Conservation (phyloP, 2,797 vertebrate species). For the Stomatorhinus walkeri region DNA sequence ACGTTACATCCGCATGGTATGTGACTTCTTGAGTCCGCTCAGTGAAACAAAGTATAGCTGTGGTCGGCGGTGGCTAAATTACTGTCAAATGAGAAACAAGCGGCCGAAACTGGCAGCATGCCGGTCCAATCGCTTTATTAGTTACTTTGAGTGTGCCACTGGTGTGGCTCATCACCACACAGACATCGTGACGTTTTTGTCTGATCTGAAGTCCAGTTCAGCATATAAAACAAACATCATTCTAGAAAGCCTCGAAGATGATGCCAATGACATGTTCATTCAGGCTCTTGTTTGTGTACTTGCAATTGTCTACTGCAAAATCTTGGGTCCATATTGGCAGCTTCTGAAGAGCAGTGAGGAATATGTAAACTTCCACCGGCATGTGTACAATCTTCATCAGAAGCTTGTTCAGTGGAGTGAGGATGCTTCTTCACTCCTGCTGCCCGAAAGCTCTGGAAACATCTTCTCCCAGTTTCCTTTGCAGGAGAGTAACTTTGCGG, state of each 20-base stretch:
- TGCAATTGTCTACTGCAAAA: conserved; percentile 63
- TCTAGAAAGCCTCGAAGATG: conserved; percentile 57
- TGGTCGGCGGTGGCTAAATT: conserved; percentile 61
- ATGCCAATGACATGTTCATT: conserved; percentile 55
- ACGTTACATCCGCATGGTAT: conserved; percentile 63
- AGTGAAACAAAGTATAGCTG: conserved; percentile 38
- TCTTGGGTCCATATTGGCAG: conserved; percentile 69
- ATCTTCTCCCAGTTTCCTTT: conserved; percentile 58
- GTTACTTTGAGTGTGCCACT: conserved; percentile 60
- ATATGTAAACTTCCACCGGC: conserved; percentile 51
- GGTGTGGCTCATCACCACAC: conserved; percentile 62
- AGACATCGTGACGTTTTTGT: conserved; percentile 60
- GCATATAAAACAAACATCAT: conserved; percentile 49
- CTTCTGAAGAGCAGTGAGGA: conserved; percentile 60
- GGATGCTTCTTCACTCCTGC: conserved; percentile 51
- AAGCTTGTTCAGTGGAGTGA: conserved; percentile 62
- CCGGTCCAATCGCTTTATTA: conserved; percentile 48
- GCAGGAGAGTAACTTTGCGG: conserved; percentile 53
- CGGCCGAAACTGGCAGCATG: conserved; percentile 48
- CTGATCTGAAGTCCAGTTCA: conserved; percentile 52
- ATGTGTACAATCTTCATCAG: conserved; percentile 57
- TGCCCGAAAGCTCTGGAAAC: conserved; percentile 46
- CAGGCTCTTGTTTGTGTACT: conserved; percentile 62
- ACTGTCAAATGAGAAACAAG: conserved; percentile 61
- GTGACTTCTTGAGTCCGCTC: conserved; percentile 49